Base-by-base conservation (phyloP, 2,797 vertebrate species). In the Emydoidea blandingii region DNA sequence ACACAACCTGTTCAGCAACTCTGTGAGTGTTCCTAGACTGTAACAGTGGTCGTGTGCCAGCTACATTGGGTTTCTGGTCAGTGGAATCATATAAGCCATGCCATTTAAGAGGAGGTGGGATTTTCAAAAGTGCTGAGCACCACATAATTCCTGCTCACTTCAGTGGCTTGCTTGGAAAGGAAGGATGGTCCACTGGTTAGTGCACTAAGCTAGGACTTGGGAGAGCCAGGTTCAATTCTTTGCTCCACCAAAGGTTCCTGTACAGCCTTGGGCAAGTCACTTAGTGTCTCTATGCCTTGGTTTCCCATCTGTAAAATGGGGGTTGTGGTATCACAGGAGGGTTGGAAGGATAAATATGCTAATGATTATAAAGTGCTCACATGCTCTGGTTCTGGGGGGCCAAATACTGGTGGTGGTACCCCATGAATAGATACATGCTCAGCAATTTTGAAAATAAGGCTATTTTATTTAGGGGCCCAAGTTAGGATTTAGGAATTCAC, bases 141-240 rank as follows among this genome's bases (percentile, higher is more conserved):
- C 34, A 37, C 44, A 7, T 9, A 10, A 53, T 56, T 92, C 74
- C 25, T 12, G 83, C 1, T 62, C n/a, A n/a, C 81, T 83, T 9
- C 52, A 31, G 0, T 0, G 4, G 37, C 50, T 49, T 2, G 79
- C 2, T 15, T 81, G 79, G 62, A 76, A 31, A 84, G 72, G 53
- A 47, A 72, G 59, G 56, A 5, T 1, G 94, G 76, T 76, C 31
- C 87, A 49, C 29, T 0, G 0, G 62, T 27, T 68, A 49, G 83
- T 76, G 49, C 27, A n/a, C 1, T 41, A 47, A 18, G 31, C 54
- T 16, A 56, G 29, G 19, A 89, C 1, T 80, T 3, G 54, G 59
- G 50, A 82, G 59, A 72, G 5, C 16, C 2, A 85, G 23, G 27
- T 9, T 82, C 50, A 54, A 3, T 12, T 2, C 23, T 14, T 37